A percentile compares a stretch with the other conserved stretches of the same genome.
phyloP scores from a whole-genome alignment of 23 tunicate species.

The Halocynthia roretzi region DNA sequence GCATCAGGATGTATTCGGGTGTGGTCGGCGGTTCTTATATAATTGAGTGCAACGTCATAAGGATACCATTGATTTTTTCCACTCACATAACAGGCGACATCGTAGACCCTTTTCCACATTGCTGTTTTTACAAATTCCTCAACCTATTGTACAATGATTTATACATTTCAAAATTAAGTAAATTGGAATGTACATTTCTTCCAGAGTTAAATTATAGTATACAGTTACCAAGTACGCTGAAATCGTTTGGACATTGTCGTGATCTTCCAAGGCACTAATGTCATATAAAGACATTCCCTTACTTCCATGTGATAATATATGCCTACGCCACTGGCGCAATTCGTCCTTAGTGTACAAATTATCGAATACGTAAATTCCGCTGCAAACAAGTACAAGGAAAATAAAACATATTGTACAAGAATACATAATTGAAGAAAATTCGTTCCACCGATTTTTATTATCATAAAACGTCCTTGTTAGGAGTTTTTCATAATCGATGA shows the following conservation, averaged over 20 bases:
- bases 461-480: conserved; percentile 34
- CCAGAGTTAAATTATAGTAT: no score
- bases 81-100: conserved; percentile 33
- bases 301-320: conserved; percentile 8
- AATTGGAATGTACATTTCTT: no score
- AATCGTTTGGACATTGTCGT: conserved; percentile 89
- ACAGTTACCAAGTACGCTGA: conserved; percentile 19
- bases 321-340: conserved; percentile 29
- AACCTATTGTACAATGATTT: conserved; percentile 18
- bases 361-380: conserved; percentile 71
- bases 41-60: conserved; percentile 83
- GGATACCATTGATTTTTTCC: conserved; percentile 76
- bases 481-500: conserved; percentile 30
- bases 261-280: conserved; percentile 43
- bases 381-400: conserved; percentile 10
- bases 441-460: neutral
- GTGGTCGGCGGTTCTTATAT: conserved; percentile 57
- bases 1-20: conserved; percentile 90
- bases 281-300: conserved; percentile 25
- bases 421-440: no score
- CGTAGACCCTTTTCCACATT: conserved; percentile 61
- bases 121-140: conserved; percentile 42
- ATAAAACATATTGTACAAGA: no score
- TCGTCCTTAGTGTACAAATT: conserved; percentile 54
- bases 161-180: no score